Evolutionary conservation across 2,888 invertebrate species (phyloP).

Genomic region (Lasioglossum figueresi): DNA sequence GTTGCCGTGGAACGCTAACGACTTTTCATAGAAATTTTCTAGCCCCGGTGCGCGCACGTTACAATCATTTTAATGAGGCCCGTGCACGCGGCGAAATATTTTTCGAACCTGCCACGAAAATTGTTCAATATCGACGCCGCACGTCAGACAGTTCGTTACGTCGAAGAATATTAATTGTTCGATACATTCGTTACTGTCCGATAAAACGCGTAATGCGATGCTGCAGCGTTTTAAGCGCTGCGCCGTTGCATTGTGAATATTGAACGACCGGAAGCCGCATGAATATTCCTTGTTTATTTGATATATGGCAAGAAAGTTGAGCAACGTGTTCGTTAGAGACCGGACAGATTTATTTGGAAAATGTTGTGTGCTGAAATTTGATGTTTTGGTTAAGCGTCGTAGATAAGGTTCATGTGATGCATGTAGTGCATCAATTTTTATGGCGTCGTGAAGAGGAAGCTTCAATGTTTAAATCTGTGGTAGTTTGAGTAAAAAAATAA

Average conservation of each 20-base stretch:
- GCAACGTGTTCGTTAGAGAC: background rate
- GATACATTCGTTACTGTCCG: background rate
- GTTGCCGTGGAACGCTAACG: background rate
- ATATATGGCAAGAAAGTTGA: background rate
- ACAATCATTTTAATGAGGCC: conserved; percentile 8
- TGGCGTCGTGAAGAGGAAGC: no score
- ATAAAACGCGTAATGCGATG: background rate
- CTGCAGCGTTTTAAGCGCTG: background rate
- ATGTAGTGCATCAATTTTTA: no score
- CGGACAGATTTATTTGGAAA: background rate
- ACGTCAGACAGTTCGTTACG: background rate
- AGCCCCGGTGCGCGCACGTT: background rate
- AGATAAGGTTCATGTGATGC: background rate
- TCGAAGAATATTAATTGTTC: background rate
- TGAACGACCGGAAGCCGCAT: background rate
- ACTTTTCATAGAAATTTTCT: conserved; percentile 22
- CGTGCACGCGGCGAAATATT: background rate
- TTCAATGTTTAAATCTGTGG: no score
- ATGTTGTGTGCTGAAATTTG: background rate
- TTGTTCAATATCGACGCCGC: background rate
- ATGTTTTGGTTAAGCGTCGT: background rate
- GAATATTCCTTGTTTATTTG: background rate
- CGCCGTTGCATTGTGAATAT: background rate
- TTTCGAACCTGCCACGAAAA: background rate
- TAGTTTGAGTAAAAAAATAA: no score